Percentiles rank a stretch among this genome's conserved stretches.
Evolutionary conservation across 2,797 vertebrate genomes (phyloP).

Genomic region (Philypnodon macrostomus): DNA sequence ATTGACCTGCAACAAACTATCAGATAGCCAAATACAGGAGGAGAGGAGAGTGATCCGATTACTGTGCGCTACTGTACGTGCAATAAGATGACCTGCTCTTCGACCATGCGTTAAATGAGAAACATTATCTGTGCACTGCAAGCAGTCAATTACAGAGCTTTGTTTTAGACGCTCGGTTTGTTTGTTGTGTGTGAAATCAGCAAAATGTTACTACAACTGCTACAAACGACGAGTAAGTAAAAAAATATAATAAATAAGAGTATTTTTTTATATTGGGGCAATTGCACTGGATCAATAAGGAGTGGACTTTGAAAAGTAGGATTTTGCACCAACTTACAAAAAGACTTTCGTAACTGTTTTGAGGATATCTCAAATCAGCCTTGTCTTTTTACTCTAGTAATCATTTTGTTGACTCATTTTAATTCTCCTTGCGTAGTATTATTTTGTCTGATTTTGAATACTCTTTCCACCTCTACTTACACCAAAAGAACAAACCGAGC

Average conservation of each 20-base stretch:
- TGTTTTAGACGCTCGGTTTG: constrained; percentile 23
- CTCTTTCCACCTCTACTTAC: not conserved
- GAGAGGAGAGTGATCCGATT: constrained; percentile 38
- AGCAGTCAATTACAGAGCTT: constrained; percentile 48
- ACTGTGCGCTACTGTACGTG: constrained; percentile 29
- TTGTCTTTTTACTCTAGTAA: too few relatives aligned
- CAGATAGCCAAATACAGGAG: constrained; percentile 55
- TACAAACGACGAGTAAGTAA: not conserved
- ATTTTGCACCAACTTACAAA: too few relatives aligned
- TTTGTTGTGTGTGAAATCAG: constrained; percentile 8
- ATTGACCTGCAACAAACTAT: constrained; percentile 66
- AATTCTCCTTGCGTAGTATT: too few relatives aligned
- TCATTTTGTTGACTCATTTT: too few relatives aligned
- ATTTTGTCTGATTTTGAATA: too few relatives aligned
- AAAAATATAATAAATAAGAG: too few relatives aligned
- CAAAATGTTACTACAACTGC: not conserved
- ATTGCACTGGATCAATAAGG: too few relatives aligned
- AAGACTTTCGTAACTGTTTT: too few relatives aligned
- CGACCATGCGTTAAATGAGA: constrained; percentile 40
- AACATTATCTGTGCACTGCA: constrained; percentile 39
- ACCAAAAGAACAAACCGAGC: too few relatives aligned
- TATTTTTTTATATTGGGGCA: too few relatives aligned
- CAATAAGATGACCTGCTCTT: constrained; percentile 36
- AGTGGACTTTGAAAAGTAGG: too few relatives aligned
- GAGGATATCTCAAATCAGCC: too few relatives aligned